Base-by-base conservation (phyloP, 2,888 invertebrate species). In the Plagiodera versicolora region DNA sequence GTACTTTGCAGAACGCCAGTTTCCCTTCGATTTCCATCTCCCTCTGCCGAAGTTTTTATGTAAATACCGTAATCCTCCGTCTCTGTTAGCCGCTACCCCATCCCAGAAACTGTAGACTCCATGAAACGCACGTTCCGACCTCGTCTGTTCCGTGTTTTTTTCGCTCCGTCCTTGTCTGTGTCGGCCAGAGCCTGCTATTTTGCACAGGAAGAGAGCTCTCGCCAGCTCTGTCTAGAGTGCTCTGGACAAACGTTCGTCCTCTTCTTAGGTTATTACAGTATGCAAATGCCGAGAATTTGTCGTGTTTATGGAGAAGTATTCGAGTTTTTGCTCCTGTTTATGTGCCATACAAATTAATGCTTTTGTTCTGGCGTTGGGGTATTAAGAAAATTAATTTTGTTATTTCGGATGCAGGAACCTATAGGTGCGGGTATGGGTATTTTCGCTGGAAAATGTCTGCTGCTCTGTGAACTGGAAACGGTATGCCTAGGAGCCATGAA, bases 281-380 rank as follows among this genome's bases (percentile, higher is more conserved):
- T 78, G 78, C 74, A 77, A 77, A 78, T 78, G 66, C 67, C 63
- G 73, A 58, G 58, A 75, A 77, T 77, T 77, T 76, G 75, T 76
- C 74, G 74, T 75, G 75, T 76, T 78, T 76, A 76, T 74, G 81
- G 70, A 75, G 75, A 76, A 75, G 75, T 75, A 73, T 74, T 75
- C 70, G 71, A 72, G 72, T 74, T 75, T 74, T 76, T 68, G 68
- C 66, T 67, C 64, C 66, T 72, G 72, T 72, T 74, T 72, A 72
- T 71, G 71, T 71, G 69, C 69, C 72, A 68, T 70, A 71, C 73
- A 74, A 73, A 75, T 72, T 73, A 71, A 72, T 70, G 74, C 72
- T 73, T 72, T 72, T 74, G 72, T 74, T 72, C 73, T 67, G 66
- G 71, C 74, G 74, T 74, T 72, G 66, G 66, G 64, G 72, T 74